Evolutionary conservation across 92 coral and sea anemone species (phyloP).

Genomic region (Parazoanthus swiftii): DNA sequence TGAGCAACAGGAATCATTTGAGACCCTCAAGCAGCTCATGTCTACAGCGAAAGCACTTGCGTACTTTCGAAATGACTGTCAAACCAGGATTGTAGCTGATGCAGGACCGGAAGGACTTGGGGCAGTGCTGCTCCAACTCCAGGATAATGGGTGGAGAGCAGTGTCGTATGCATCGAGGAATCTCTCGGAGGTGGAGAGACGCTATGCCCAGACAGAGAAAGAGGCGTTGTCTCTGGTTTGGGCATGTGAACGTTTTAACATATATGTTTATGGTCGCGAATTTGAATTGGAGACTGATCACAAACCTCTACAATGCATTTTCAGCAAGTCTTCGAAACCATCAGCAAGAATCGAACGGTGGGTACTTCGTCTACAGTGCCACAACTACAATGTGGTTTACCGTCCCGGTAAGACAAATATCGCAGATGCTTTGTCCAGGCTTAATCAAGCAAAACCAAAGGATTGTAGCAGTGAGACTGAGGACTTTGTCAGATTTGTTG

Average conservation of each 20-base stretch:
- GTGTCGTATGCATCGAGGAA: conserved; percentile 55
- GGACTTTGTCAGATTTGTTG: conserved; percentile 30
- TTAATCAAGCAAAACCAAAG: background rate
- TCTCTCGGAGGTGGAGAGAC: conserved; percentile 53
- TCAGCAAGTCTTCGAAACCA: conserved; percentile 44
- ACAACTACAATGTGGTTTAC: conserved; percentile 51
- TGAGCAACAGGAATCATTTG: too few relatives aligned
- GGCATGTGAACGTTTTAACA: conserved; percentile 49
- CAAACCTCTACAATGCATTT: conserved; percentile 58
- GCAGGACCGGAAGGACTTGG: conserved; percentile 57
- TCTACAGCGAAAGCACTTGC: too few relatives aligned
- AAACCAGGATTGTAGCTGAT: conserved; percentile 55
- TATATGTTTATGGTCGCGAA: conserved; percentile 52
- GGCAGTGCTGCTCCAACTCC: conserved; percentile 56
- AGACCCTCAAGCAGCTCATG: too few relatives aligned
- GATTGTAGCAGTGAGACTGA: too few relatives aligned
- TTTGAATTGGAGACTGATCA: conserved; percentile 60
- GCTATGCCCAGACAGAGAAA: background rate
- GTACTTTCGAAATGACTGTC: background rate
- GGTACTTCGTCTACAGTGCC: conserved; percentile 55
- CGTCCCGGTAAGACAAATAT: conserved; percentile 58
- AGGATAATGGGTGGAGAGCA: conserved; percentile 53
- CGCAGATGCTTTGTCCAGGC: conserved; percentile 60
- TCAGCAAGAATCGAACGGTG: conserved; percentile 56
- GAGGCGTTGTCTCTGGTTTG: conserved; percentile 26